These are phyloP conservation scores for Podocnemis expansa DNA, from an alignment of 2,113 vertebrate genomes.

Conservation along the genomic window DNA sequence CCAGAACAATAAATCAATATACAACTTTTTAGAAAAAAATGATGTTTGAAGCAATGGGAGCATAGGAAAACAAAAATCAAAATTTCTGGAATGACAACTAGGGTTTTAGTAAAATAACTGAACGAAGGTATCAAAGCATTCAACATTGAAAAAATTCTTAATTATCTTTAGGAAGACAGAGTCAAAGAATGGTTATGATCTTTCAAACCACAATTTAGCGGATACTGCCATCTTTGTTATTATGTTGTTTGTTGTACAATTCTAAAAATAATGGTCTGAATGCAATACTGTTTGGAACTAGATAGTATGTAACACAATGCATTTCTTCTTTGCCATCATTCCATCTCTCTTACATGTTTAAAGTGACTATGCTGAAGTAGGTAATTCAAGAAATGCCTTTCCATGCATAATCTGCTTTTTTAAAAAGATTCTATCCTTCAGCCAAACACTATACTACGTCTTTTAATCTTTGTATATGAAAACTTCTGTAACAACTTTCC, in stretches of 20 bases:
- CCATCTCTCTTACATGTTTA: neutral
- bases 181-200: neutral
- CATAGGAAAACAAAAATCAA: neutral
- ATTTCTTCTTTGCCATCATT: neutral
- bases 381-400: neutral
- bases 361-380: neutral
- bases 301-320: neutral
- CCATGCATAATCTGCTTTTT: neutral
- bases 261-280: neutral
- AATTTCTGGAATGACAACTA: neutral
- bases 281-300: neutral
- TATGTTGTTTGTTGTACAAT: neutral
- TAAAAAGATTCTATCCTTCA: neutral
- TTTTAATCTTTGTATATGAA: neutral
- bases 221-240: neutral
- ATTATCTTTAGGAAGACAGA: neutral
- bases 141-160: neutral
- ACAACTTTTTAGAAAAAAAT: neutral
- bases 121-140: neutral
- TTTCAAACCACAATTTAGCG: neutral
- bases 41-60: neutral
- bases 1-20: neutral
- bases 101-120: neutral
- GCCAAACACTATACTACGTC: neutral
- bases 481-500: neutral